These are phyloP conservation scores for Lasius platythorax DNA, from an alignment of 2,888 invertebrate genomes.

Conservation along the genomic window DNA sequence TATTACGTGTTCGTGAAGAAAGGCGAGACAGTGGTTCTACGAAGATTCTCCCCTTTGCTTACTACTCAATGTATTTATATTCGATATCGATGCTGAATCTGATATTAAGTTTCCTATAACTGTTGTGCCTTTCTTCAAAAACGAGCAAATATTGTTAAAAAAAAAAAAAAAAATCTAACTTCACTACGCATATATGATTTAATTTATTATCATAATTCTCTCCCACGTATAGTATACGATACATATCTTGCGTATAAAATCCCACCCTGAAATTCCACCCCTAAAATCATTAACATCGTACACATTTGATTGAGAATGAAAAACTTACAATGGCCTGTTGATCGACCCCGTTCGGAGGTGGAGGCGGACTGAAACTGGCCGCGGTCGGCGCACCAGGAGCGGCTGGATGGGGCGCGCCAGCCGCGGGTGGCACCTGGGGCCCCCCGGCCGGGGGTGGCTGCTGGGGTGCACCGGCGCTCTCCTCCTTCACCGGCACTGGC, in stretches of 20 bases:
- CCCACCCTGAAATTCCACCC: too few species aligned
- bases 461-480: conserved; percentile 82
- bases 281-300: neutral
- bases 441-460: conserved; percentile 82
- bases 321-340: conserved; percentile 84
- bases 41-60: neutral
- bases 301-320: conserved; percentile 17
- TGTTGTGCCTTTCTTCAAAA: neutral
- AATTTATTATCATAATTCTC: neutral
- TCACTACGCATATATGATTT: neutral
- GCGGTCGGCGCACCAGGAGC: conserved; percentile 83
- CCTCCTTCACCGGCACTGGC: conserved; percentile 84
- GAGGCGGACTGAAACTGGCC: conserved; percentile 87
- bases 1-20: conserved; percentile 31
- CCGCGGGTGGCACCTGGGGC: conserved; percentile 83
- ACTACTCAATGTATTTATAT: neutral
- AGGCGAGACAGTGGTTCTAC: neutral
- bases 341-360: conserved; percentile 87
- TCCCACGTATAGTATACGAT: neutral
- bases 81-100: too few species aligned
- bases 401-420: conserved; percentile 81
- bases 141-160: neutral
- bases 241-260: neutral
- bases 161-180: neutral
- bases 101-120: neutral